Percentiles rank a stretch among this genome's conserved stretches.
These are phyloP conservation scores for Pachycephala philippinensis DNA, from an alignment of 2,113 vertebrate species.

Conservation along the genomic window DNA sequence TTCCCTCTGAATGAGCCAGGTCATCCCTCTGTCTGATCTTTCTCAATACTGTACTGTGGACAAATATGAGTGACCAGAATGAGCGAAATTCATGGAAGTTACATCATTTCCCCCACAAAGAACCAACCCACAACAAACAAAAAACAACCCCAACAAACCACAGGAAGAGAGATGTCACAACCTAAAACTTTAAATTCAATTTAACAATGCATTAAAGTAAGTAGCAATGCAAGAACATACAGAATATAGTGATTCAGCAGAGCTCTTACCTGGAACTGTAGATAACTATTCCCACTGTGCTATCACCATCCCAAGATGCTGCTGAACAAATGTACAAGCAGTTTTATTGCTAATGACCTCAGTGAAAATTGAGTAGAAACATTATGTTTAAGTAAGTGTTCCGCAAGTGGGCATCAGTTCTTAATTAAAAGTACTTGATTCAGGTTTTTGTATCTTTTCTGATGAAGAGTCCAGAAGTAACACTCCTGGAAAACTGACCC, in stretches of 20 bases:
- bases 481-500: neutral
- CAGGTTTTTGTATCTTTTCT: neutral
- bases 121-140: too few relatives aligned
- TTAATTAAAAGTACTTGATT: neutral
- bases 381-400: neutral
- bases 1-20: neutral
- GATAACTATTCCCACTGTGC: neutral
- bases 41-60: neutral
- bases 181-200: neutral
- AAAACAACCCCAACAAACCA: neutral
- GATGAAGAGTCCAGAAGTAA: neutral
- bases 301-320: neutral
- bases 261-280: neutral
- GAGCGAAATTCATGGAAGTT: neutral
- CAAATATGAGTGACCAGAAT: neutral
- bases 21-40: neutral
- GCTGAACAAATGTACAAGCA: neutral
- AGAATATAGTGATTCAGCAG: neutral
- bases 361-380: neutral
- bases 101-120: fast-evolving
- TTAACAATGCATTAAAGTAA: neutral
- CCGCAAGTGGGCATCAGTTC: neutral
- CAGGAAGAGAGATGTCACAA: neutral
- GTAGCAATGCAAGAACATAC: neutral
- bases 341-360: neutral